Conservation (phyloP, 2,113 vertebrate species). For the Isurus oxyrinchus region DNA sequence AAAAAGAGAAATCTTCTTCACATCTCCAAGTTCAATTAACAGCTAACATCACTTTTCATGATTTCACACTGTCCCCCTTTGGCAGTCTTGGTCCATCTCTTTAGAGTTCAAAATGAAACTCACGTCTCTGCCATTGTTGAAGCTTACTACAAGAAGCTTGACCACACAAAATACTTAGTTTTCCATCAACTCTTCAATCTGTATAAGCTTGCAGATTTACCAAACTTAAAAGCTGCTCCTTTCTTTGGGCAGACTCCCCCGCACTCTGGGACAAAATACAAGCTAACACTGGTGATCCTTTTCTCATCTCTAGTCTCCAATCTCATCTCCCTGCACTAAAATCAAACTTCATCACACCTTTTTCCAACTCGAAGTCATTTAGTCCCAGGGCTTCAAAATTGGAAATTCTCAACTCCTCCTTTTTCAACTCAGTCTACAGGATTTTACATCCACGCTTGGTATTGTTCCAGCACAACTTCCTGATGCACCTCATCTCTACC, state of each 20-base stretch:
- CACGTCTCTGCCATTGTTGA: background rate
- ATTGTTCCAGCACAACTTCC: background rate
- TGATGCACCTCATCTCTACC: background rate
- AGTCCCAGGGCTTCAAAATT: too few species aligned
- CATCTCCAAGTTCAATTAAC: background rate
- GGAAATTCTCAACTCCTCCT: background rate
- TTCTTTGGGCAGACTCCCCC: too few species aligned
- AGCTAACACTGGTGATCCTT: too few species aligned
- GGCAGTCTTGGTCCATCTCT: background rate
- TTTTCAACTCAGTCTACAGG: background rate
- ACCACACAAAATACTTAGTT: background rate
- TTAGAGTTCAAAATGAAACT: background rate
- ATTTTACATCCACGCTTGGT: background rate
- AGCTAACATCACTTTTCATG: background rate
- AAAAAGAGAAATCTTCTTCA: background rate
- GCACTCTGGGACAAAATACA: too few species aligned
- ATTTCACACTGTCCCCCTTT: background rate
- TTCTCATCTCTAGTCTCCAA: too few species aligned
- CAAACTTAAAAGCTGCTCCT: too few species aligned
- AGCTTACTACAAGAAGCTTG: background rate
- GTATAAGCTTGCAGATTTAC: too few species aligned
- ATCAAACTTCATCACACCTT: too few species aligned
- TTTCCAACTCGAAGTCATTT: too few species aligned
- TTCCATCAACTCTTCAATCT: background rate
- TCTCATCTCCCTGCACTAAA: too few species aligned